phyloP scores from a whole-genome alignment of 2,888 invertebrate species.

The Zootermopsis nevadensis region DNA sequence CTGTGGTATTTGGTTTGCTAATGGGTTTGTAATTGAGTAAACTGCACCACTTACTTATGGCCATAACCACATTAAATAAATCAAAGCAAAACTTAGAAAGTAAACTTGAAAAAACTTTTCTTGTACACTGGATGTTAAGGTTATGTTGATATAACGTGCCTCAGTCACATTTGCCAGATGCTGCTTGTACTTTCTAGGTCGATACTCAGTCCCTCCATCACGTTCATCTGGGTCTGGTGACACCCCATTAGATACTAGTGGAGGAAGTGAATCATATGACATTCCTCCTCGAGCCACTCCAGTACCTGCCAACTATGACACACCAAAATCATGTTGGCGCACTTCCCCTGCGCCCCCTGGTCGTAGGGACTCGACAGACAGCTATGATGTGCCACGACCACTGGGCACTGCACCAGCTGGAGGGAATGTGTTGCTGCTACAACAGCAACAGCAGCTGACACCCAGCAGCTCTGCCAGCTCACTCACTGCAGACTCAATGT shows the following conservation, averaged over 20 bases:
- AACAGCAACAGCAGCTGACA: slow-evolving; percentile 67
- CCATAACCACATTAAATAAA: no score
- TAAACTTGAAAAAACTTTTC: no score
- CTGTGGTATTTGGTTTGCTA: no score
- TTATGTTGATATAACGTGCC: no score
- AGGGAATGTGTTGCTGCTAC: slow-evolving; percentile 56
- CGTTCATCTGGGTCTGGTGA: slow-evolving; percentile 33
- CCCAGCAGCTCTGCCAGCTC: slow-evolving; percentile 77
- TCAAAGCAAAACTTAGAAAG: no score
- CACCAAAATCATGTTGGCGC: slow-evolving; percentile 61
- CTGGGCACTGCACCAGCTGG: slow-evolving; percentile 59
- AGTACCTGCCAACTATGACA: slow-evolving; percentile 64
- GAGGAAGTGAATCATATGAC: slow-evolving; percentile 67
- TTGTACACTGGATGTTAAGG: no score
- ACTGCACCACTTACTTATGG: no score
- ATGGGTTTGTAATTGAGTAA: no score
- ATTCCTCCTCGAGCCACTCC: slow-evolving; percentile 73
- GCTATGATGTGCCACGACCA: slow-evolving; percentile 75
- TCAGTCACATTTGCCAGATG: neutral
- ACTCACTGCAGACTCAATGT: slow-evolving; percentile 70
- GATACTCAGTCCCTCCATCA: slow-evolving; percentile 55
- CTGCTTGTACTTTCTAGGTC: slow-evolving; percentile 55
- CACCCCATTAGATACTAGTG: slow-evolving; percentile 46
- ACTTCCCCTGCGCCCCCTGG: slow-evolving; percentile 55
- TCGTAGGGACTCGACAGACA: slow-evolving; percentile 62